These are phyloP conservation scores for Xanthia icteritia DNA, from an alignment of 2,888 invertebrate genomes.

Conservation along the genomic window DNA sequence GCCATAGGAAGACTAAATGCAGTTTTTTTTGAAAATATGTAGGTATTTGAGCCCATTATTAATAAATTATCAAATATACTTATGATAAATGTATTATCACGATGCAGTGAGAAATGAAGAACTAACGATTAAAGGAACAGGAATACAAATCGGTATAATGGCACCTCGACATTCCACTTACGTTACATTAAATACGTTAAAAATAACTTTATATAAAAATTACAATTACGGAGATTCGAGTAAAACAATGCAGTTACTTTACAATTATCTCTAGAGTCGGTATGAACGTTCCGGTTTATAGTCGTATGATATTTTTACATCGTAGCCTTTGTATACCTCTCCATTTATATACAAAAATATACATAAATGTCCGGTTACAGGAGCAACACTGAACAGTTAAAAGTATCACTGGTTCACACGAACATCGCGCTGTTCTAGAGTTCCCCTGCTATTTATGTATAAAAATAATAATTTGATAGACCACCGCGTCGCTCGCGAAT, in stretches of 20 bases:
- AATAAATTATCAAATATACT: constrained; percentile 68
- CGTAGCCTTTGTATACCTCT: constrained; percentile 82
- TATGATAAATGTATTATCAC: constrained; percentile 62
- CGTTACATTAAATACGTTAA: constrained; percentile 84
- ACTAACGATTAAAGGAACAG: constrained; percentile 77
- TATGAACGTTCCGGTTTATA: constrained; percentile 73
- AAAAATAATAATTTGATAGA: constrained; percentile 84
- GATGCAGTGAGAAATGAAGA: constrained; percentile 72
- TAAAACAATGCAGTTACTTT: constrained; percentile 83
- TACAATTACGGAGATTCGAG: constrained; percentile 88
- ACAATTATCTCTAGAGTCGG: constrained; percentile 78
- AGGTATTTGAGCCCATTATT: constrained; percentile 78
- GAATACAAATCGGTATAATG: constrained; percentile 88
- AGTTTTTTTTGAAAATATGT: constrained; percentile 73
- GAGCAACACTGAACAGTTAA: constrained; percentile 74
- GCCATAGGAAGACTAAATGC: constrained; percentile 88
- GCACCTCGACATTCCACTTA: constrained; percentile 88
- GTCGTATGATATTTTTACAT: constrained; percentile 86
- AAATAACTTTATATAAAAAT: constrained; percentile 87
- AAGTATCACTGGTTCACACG: constrained; percentile 75
- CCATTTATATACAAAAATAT: constrained; percentile 90
- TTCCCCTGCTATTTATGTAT: constrained; percentile 75
- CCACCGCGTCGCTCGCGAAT: constrained; percentile 70
- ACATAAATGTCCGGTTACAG: constrained; percentile 84
- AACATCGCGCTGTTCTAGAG: constrained; percentile 68